phyloP scores from a whole-genome alignment of 1,140 invertebrate species.

The Acromyrmex echinatior region DNA sequence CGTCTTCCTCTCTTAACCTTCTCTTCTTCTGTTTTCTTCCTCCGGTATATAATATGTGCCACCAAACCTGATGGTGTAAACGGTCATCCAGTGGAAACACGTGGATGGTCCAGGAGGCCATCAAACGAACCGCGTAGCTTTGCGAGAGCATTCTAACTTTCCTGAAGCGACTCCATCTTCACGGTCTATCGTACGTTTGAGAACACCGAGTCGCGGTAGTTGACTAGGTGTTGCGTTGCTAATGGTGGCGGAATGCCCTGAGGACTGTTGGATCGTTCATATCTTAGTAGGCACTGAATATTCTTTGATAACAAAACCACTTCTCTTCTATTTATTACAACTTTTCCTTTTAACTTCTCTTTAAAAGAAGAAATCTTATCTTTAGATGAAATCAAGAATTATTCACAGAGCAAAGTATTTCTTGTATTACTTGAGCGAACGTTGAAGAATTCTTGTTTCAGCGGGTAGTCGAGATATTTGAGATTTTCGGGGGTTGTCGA shows the following conservation, averaged over 20 bases:
- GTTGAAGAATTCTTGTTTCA: constrained; percentile 31
- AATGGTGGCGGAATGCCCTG: constrained; percentile 33
- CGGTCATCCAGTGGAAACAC: constrained; percentile 72
- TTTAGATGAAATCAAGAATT: not conserved
- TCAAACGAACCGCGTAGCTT: constrained; percentile 74
- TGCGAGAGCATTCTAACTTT: constrained; percentile 71
- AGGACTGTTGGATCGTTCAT: not conserved
- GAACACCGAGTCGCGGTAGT: constrained; percentile 46
- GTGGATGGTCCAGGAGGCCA: constrained; percentile 55
- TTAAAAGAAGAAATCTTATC: not conserved
- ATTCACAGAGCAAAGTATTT: not conserved
- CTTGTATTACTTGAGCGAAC: not conserved
- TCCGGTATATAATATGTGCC: constrained; percentile 75
- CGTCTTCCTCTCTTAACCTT: not conserved
- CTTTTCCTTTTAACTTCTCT: no score
- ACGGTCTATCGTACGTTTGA: constrained; percentile 69
- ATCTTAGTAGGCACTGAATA: not conserved
- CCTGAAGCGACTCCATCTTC: constrained; percentile 75
- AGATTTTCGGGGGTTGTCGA: constrained; percentile 70
- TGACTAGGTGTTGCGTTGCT: constrained; percentile 56
- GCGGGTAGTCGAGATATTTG: not conserved
- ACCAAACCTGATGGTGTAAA: constrained; percentile 74
- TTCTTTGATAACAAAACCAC: not conserved
- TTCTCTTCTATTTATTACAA: not conserved
- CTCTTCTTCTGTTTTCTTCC: constrained; percentile 55